Conservation (phyloP, 30 jellyfish, hydroid and myxozoan genomes). For the Aurelia aurita complex sp. Pacific region DNA sequence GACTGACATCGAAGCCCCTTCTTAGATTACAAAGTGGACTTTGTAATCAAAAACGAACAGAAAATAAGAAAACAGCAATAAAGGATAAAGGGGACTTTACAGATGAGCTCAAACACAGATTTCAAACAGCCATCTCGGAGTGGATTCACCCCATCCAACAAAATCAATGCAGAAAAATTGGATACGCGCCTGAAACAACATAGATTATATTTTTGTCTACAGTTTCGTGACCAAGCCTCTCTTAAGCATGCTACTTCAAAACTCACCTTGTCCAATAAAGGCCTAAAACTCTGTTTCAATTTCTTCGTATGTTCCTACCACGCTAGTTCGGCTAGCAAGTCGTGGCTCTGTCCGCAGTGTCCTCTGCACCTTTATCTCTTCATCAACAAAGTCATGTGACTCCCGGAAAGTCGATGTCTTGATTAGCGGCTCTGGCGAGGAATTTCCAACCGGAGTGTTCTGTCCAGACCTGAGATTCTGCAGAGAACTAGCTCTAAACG, state of each 20-base stretch:
- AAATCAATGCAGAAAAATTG: too few species aligned
- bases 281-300: slow-evolving; percentile 44
- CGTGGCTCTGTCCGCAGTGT: slow-evolving; percentile 2
- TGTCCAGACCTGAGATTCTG: slow-evolving; percentile 2
- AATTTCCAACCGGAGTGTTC: not conserved
- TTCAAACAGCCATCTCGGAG: too few species aligned
- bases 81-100: too few species aligned
- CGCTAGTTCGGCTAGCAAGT: not conserved
- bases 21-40: too few species aligned
- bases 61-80: too few species aligned
- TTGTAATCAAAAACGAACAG: too few species aligned
- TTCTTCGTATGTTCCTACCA: slow-evolving; percentile 38
- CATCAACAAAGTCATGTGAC: slow-evolving; percentile 17
- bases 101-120: too few species aligned
- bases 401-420: slow-evolving; percentile 8
- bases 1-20: too few species aligned
- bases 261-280: not conserved
- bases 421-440: not conserved
- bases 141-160: too few species aligned
- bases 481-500: slow-evolving; percentile 50
- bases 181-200: too few species aligned
- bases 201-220: too few species aligned
- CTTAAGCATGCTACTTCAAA: not conserved
- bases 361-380: slow-evolving; percentile 20
- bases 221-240: too few species aligned